Percentiles rank a stretch among this genome's conserved stretches.
phyloP scores from a whole-genome alignment of 2,113 vertebrate genomes.

The Catagonus wagneri region DNA sequence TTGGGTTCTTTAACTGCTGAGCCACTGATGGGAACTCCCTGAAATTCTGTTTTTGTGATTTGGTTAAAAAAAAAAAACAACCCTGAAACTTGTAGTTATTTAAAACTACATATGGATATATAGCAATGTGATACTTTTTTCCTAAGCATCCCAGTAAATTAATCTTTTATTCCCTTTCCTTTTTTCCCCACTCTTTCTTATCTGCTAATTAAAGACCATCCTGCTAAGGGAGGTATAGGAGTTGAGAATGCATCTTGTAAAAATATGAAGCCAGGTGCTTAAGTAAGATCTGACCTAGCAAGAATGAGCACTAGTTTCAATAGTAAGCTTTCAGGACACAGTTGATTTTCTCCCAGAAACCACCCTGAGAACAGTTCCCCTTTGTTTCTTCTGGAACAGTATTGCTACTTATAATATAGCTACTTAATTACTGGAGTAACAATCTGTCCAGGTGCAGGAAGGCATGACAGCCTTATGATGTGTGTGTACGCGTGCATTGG shows the following conservation, averaged over 20 bases:
- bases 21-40: no score
- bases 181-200: not conserved
- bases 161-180: not conserved
- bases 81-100: not conserved
- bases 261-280: constrained; percentile 53
- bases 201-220: not conserved
- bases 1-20: no score
- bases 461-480: not conserved
- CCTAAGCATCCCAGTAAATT: not conserved
- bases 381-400: constrained; percentile 49
- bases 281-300: constrained; percentile 47
- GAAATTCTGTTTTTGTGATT: not conserved
- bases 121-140: constrained; percentile 30
- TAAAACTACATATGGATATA: not conserved
- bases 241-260: constrained; percentile 20
- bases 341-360: constrained; percentile 66
- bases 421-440: constrained; percentile 44
- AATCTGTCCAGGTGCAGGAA: not conserved
- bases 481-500: not conserved
- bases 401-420: not conserved
- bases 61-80: constrained; percentile 37
- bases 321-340: constrained; percentile 55
- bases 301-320: constrained; percentile 56
- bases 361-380: not conserved
- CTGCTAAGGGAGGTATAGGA: not conserved